Evolutionary conservation across 1,140 invertebrate genomes (phyloP).

Genomic region (Armadillidium nasatum): DNA sequence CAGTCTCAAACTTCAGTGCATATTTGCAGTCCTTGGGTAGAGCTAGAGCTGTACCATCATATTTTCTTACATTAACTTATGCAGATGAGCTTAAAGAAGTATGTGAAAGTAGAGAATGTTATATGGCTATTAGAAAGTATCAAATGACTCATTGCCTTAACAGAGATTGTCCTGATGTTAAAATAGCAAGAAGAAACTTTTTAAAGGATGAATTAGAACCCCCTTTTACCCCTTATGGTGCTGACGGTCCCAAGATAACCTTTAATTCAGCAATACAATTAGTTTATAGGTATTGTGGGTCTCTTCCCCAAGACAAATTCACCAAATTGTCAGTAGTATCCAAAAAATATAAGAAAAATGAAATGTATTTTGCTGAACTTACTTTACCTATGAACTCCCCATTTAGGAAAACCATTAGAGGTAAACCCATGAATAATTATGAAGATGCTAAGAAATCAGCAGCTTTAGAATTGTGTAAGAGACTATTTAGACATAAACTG

Average conservation of each 20-base stretch:
- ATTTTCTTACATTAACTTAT: neutral
- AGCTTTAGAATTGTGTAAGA: constrained; percentile 32
- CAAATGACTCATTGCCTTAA: constrained; percentile 24
- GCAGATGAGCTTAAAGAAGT: constrained; percentile 8
- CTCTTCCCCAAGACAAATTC: constrained; percentile 42
- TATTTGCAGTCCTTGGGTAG: constrained; percentile 44
- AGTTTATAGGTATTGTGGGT: constrained; percentile 39
- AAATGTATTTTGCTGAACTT: constrained; percentile 3
- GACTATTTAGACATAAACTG: constrained; percentile 31
- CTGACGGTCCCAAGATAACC: constrained; percentile 34
- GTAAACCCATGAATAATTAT: constrained; percentile 30
- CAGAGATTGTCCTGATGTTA: constrained; percentile 22
- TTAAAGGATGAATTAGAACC: constrained; percentile 25
- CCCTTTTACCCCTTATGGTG: constrained; percentile 31
- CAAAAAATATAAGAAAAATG: neutral
- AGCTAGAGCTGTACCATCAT: constrained; percentile 32
- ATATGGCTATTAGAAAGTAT: constrained; percentile 32
- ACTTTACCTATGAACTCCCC: constrained; percentile 32
- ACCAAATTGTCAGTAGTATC: constrained; percentile 29
- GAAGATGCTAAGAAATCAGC: constrained; percentile 38
- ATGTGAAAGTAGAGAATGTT: constrained; percentile 21
- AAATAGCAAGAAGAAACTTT: constrained; percentile 28
- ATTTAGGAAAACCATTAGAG: constrained; percentile 8
- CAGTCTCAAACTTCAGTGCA: constrained; percentile 33
- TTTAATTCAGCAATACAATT: constrained; percentile 35